Conservation (phyloP, 2,113 vertebrate species). For the Halichoeres trimaculatus region DNA sequence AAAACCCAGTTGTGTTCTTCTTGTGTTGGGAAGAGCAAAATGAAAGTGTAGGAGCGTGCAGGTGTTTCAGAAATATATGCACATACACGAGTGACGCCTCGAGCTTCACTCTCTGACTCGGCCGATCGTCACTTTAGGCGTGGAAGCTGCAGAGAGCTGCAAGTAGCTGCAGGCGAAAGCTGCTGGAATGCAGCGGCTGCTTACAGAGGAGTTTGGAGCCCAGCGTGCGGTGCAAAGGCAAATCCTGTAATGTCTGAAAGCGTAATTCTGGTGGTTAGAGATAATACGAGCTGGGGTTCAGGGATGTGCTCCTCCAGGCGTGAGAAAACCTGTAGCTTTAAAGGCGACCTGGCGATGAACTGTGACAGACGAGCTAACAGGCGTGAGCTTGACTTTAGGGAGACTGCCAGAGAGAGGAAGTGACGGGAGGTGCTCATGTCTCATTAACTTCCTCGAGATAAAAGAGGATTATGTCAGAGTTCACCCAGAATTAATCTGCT, state of each 20-base stretch:
- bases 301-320: not conserved
- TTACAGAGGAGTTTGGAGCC: not conserved
- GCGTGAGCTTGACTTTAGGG: not conserved
- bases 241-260: not conserved
- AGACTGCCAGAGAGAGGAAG: not conserved
- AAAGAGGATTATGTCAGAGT: not conserved
- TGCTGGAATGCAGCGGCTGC: not conserved
- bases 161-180: not conserved
- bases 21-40: constrained; percentile 5
- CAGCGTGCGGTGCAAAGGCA: not conserved
- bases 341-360: not conserved
- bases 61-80: not conserved
- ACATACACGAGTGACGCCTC: not conserved
- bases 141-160: not conserved
- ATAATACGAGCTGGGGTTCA: not conserved
- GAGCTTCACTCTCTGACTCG: not conserved
- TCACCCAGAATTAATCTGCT: too few species aligned
- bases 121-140: not conserved
- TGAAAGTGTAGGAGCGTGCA: not conserved
- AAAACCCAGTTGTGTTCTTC: not conserved
- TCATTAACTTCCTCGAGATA: not conserved
- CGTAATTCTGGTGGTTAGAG: not conserved
- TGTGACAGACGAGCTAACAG: not conserved
- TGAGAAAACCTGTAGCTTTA: not conserved
- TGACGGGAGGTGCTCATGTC: not conserved